Evolutionary conservation across 2,888 invertebrate species (phyloP), one percentile per base, ranked within the genome.

Genomic region (Agrotis segetum): DNA sequence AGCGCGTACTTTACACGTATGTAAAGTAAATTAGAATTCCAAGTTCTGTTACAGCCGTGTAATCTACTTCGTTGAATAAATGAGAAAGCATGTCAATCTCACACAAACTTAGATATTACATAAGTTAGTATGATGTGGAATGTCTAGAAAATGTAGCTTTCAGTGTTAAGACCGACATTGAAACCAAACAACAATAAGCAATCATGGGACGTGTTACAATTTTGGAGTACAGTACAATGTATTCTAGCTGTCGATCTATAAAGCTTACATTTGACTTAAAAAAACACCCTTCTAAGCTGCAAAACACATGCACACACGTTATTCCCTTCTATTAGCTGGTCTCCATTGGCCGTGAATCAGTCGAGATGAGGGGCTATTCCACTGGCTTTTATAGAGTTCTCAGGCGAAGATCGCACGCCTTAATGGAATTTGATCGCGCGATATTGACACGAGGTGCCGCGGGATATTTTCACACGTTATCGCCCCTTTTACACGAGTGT

Each of bases 341-440:
- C 70, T 72, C 59, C 40, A 70, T 67, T 66, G 73, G 50, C 55
- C 62, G 77, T 74, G 74, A 77, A 82, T 85, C 77, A 77, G 76
- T 71, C 49, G 70, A 67, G 70, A 83, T 83, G 70, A 77, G 77
- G 62, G 78, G 79, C 80, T 82, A 83, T 83, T 84, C 78, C 74
- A 63, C 56, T 62, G 64, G 82, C 72, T 86, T 85, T 88, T 87
- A 88, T 85, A 81, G 82, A 88, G 87, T 86, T 82, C 80, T 84
- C 78, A 78, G 71, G 76, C 77, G 75, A 79, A 80, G 81, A 84
- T 83, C 83, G 80, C 77, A 72, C 72, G 83, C 79, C 81, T 75
- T 89, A 88, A 88, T 88, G 88, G 90, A 90, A 90, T 91, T 89
- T 88, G 87, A 90, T 89, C 84, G 90, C 83, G 82, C 86, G 85